Evolutionary conservation across 2,888 invertebrate genomes (phyloP).

Genomic region (Drosophila borborema): DNA sequence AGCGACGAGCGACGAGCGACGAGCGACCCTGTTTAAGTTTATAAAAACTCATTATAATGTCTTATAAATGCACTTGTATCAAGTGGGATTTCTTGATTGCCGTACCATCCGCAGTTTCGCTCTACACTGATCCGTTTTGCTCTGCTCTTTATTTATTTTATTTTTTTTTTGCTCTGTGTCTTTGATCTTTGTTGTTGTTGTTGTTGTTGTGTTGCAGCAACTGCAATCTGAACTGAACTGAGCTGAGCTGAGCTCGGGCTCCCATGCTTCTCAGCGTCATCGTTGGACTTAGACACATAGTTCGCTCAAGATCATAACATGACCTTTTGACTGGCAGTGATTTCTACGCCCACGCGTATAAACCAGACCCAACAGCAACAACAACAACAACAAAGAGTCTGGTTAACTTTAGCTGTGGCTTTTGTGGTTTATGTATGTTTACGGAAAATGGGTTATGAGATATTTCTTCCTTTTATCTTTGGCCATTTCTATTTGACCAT

Average conservation of each 20-base stretch:
- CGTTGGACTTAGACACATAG: constrained; percentile 74
- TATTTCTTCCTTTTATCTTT: constrained; percentile 80
- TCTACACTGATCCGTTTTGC: constrained; percentile 51
- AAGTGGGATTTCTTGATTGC: constrained; percentile 79
- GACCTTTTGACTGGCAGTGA: constrained; percentile 83
- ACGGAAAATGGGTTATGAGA: constrained; percentile 81
- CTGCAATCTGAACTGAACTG: too few relatives aligned
- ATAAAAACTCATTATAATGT: constrained; percentile 82
- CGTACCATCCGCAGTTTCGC: constrained; percentile 35
- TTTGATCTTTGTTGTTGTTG: constrained; percentile 34
- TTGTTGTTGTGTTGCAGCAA: constrained; percentile 9
- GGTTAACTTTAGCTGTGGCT: constrained; percentile 56
- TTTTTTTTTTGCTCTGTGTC: constrained; percentile 35
- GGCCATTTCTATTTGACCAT: constrained; percentile 81
- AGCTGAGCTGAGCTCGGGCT: constrained; percentile 43
- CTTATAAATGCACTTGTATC: constrained; percentile 81
- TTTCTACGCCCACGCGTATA: constrained; percentile 83
- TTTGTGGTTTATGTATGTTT: constrained; percentile 80
- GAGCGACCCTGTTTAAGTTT: constrained; percentile 80
- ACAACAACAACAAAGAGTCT: constrained; percentile 47
- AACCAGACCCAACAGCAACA: constrained; percentile 75
- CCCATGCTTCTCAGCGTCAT: constrained; percentile 72
- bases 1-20: constrained; percentile 49
- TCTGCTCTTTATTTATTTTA: constrained; percentile 32
- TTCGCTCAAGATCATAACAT: constrained; percentile 82